Evolutionary conservation across 1,140 invertebrate genomes (phyloP).

Genomic region (Drosophila teissieri): DNA sequence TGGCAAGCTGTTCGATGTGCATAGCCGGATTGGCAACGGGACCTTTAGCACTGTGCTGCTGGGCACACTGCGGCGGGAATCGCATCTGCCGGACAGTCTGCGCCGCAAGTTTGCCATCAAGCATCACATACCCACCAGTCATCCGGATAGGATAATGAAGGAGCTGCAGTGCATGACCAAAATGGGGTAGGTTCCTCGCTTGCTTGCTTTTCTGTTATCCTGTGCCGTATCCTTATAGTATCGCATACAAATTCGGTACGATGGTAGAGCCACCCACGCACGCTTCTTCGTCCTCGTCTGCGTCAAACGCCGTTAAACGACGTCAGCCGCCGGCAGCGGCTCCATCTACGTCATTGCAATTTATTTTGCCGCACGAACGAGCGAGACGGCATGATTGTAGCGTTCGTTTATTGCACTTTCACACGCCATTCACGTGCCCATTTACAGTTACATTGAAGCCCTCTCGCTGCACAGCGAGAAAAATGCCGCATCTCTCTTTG

Average conservation of each 20-base stretch:
- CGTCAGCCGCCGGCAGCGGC: slow-evolving; percentile 65
- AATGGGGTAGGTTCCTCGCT: slow-evolving; percentile 87
- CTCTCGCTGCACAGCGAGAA: background rate
- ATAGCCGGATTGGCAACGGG: slow-evolving; percentile 91
- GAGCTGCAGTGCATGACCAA: slow-evolving; percentile 92
- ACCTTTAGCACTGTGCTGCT: slow-evolving; percentile 93
- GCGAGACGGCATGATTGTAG: background rate
- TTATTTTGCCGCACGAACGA: slow-evolving; percentile 54
- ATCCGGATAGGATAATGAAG: slow-evolving; percentile 90
- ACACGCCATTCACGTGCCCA: slow-evolving; percentile 79
- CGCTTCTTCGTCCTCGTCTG: slow-evolving; percentile 42
- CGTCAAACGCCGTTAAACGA: slow-evolving; percentile 65
- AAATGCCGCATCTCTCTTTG: slow-evolving; percentile 3
- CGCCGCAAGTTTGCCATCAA: slow-evolving; percentile 91
- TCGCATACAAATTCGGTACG: too few relatives aligned
- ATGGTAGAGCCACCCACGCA: background rate
- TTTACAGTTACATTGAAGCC: slow-evolving; percentile 53
- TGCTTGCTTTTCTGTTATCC: background rate
- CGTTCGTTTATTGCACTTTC: slow-evolving; percentile 78
- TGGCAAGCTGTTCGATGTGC: slow-evolving; percentile 88
- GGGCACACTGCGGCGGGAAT: slow-evolving; percentile 87
- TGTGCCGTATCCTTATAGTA: background rate
- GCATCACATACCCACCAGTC: slow-evolving; percentile 92
- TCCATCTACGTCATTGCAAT: slow-evolving; percentile 75
- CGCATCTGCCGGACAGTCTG: slow-evolving; percentile 85